A percentile compares a stretch with the other conserved stretches of the same genome.
Evolutionary conservation across 35 echinoderm and acorn worm species (phyloP).

Genomic region (Amphiura filiformis): DNA sequence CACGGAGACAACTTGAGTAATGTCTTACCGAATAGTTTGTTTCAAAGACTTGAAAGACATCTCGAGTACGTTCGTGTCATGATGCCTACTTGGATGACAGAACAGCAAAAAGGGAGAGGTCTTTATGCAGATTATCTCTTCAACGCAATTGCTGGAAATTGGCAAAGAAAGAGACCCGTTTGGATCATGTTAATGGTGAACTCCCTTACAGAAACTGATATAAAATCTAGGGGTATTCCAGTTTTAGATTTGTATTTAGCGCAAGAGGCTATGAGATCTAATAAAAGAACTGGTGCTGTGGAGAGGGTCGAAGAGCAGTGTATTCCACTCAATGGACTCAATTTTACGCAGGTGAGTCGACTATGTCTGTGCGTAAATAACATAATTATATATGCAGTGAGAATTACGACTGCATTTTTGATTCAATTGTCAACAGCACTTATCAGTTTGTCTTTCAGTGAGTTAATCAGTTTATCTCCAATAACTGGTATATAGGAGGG

Average conservation of each 20-base stretch:
- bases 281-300: slow-evolving; percentile 88
- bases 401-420: too few species aligned
- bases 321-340: slow-evolving; percentile 88
- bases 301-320: slow-evolving; percentile 96
- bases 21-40: slow-evolving; percentile 85
- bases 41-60: slow-evolving; percentile 76
- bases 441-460: too few species aligned
- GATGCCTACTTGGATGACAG: slow-evolving; percentile 93
- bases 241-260: slow-evolving; percentile 95
- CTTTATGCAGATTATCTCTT: slow-evolving; percentile 92
- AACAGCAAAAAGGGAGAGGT: slow-evolving; percentile 59
- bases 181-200: slow-evolving; percentile 99
- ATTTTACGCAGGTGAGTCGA: slow-evolving; percentile 96
- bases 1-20: slow-evolving; percentile 88
- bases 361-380: background rate
- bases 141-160: slow-evolving; percentile 95
- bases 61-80: slow-evolving; percentile 87
- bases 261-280: slow-evolving; percentile 75
- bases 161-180: slow-evolving; percentile 88
- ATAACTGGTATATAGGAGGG: too few species aligned
- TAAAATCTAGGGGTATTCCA: slow-evolving; percentile 89
- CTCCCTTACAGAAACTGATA: slow-evolving; percentile 87
- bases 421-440: too few species aligned
- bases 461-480: too few species aligned
- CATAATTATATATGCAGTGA: too few species aligned